Base-by-base conservation (phyloP, 1,140 invertebrate species). In the Lysiphlebus fabarum region DNA sequence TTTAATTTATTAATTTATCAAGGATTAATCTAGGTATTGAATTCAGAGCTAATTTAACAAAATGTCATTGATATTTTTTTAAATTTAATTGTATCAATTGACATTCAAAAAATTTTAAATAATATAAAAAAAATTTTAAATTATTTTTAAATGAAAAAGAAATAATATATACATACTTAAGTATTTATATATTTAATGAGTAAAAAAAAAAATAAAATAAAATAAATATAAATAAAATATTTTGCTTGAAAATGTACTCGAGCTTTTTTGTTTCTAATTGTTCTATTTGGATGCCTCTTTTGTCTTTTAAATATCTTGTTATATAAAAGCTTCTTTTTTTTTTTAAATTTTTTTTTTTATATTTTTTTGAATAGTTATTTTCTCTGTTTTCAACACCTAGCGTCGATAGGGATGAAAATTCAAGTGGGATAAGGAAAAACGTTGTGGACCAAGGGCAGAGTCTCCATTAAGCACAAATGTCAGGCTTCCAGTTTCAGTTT, bases 351-450 rank as follows among this genome's bases (percentile, higher is more conserved):
- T 56, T 47, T 61, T 43, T 62, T 36, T n/a, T n/a, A n/a, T n/a
- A n/a, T n/a, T 63, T 56, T 62, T 41, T 38, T 10, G 6, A 33
- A 57, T 41, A 49, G 7, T 47, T 36, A 26, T 9, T 48, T 57
- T 43, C 59, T 61, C 61, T 61, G 40, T 65, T 14, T 58, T 66
- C 60, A 59, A 64, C 62, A 54, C 65, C 64, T 76, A 76, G 50
- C 75, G 74, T 68, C 73, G 72, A 63, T 77, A 77, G 34, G 75
- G 75, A 69, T 77, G 75, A 51, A 74, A 77, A 68, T 75, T 75
- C 48, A 65, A 68, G 58, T 77, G 74, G 61, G 68, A 70, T 51
- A 76, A 54, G 66, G 75, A 77, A 63, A 76, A 75, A 53, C 75
- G 72, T 69, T 77, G 75, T 49, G 75, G 75, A 74, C 75, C 75